These are phyloP conservation scores for Apogon talboti DNA, from an alignment of 2,797 vertebrate species.

Conservation along the genomic window DNA sequence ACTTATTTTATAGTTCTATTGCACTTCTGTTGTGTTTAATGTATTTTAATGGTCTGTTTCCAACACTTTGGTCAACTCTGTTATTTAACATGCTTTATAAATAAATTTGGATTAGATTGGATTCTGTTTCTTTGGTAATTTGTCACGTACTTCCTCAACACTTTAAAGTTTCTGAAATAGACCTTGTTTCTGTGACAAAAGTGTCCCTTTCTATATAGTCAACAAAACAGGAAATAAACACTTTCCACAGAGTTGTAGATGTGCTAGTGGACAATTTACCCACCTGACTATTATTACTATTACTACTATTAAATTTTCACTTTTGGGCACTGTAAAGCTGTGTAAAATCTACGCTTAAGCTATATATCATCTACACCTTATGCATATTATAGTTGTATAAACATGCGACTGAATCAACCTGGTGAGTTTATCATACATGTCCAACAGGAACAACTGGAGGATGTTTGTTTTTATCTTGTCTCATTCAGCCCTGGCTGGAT, in stretches of 20 bases:
- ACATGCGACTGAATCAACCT: constrained; percentile 44
- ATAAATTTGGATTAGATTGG: too few relatives aligned
- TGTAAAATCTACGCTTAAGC: constrained; percentile 18
- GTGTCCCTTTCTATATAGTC: too few relatives aligned
- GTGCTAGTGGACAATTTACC: too few relatives aligned
- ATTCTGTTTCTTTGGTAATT: constrained; percentile 9
- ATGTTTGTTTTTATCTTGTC: constrained; percentile 44
- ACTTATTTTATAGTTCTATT: too few relatives aligned
- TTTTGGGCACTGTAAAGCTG: constrained; percentile 10
- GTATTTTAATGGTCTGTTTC: too few relatives aligned
- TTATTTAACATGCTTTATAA: too few relatives aligned
- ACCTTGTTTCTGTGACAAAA: too few relatives aligned
- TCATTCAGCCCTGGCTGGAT: constrained; percentile 35
- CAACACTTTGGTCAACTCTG: too few relatives aligned
- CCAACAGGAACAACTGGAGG: constrained; percentile 32
- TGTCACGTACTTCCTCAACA: constrained; percentile 9
- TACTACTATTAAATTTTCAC: neutral
- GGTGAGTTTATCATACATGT: constrained; percentile 38
- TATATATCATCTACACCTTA: constrained; percentile 41
- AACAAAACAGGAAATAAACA: too few relatives aligned
- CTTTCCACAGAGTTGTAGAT: too few relatives aligned
- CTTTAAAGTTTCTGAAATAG: neutral
- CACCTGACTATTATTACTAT: neutral
- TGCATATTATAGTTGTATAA: constrained; percentile 41
- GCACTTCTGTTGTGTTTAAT: too few relatives aligned